Conservation (phyloP, 1,140 invertebrate genomes). For the Wiebesia pumilae region DNA sequence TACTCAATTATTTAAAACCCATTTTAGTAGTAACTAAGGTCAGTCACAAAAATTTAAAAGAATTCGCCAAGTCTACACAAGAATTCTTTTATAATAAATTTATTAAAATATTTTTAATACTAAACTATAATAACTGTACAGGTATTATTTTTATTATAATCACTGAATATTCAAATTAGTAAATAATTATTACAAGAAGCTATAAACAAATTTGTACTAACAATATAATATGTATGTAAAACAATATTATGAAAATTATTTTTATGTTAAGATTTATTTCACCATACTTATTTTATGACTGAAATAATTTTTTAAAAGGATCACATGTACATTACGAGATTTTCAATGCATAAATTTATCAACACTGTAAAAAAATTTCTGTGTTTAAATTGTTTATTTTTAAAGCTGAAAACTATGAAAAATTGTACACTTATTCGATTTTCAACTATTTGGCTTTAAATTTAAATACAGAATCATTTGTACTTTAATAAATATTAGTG, state of each 20-base stretch:
- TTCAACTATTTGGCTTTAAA: conserved; percentile 28
- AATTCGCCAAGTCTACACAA: background rate
- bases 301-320: background rate
- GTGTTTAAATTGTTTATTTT: conserved; percentile 11
- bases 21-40: conserved; percentile 23
- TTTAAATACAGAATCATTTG: conserved; percentile 8
- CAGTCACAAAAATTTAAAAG: conserved; percentile 11
- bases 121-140: conserved; percentile 36
- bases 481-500: conserved; percentile 19
- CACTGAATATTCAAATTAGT: conserved; percentile 9
- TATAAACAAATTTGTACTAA: conserved; percentile 35
- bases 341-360: background rate
- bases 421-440: background rate
- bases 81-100: conserved; percentile 23
- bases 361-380: conserved; percentile 13
- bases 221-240: conserved; percentile 21
- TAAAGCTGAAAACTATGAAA: conserved; percentile 16
- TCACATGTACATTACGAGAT: background rate
- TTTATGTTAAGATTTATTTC: conserved; percentile 15
- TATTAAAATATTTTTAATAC: conserved; percentile 38
- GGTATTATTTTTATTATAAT: conserved; percentile 29
- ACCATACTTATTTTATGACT: background rate
- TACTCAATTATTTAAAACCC: conserved; percentile 8
- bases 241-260: conserved; percentile 32
- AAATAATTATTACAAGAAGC: conserved; percentile 19